A percentile compares a stretch with the other conserved stretches of the same genome.
Conservation (phyloP, 2,797 vertebrate genomes). For the Jordanella pulchra region DNA sequence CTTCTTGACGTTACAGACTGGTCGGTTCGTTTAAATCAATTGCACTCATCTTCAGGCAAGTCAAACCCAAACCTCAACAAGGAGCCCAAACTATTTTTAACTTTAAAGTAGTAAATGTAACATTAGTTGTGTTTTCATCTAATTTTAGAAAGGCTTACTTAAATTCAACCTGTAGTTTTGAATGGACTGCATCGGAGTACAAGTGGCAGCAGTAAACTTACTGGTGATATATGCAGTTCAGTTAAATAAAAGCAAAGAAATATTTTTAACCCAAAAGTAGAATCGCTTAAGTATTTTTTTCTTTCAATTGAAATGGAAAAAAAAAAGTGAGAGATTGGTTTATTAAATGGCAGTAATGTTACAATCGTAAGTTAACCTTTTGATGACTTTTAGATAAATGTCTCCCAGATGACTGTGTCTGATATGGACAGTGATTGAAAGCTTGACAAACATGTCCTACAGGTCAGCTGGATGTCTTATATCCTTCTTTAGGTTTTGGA, state of each 20-base stretch:
- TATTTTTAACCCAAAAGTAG: background rate
- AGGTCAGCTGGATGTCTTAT: slow-evolving; percentile 66
- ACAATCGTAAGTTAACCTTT: slow-evolving; percentile 21
- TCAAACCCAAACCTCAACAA: background rate
- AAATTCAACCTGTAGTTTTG: background rate
- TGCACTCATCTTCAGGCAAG: background rate
- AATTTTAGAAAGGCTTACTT: background rate
- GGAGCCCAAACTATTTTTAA: background rate
- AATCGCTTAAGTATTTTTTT: background rate
- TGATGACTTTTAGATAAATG: slow-evolving; percentile 33
- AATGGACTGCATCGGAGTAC: background rate
- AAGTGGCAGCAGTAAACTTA: background rate
- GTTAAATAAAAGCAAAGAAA: background rate
- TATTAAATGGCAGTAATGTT: background rate
- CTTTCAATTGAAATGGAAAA: background rate
- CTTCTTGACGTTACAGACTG: background rate
- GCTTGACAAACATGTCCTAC: slow-evolving; percentile 78
- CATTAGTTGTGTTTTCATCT: background rate
- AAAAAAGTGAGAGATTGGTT: background rate
- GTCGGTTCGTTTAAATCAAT: background rate
- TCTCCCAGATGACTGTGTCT: slow-evolving; percentile 25
- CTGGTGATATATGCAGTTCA: background rate
- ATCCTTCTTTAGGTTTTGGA: slow-evolving; percentile 30
- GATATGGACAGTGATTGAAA: slow-evolving; percentile 51
- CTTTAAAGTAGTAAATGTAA: background rate